phyloP scores from a whole-genome alignment of 1,140 invertebrate species.

The Diplogasteroides magnus region DNA sequence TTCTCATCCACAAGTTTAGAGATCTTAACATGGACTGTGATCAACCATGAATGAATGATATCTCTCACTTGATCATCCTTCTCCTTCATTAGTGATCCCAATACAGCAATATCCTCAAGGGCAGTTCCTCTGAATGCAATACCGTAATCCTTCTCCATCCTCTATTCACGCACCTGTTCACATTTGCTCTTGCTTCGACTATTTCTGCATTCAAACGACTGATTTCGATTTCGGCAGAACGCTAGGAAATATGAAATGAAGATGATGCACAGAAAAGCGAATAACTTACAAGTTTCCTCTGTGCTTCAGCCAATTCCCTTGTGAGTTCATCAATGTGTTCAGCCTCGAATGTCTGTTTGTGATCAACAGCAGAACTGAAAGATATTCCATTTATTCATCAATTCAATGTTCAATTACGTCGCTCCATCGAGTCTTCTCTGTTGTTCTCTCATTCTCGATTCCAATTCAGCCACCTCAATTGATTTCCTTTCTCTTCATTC shows the following conservation, averaged over 20 bases:
- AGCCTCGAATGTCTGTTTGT: constrained; percentile 8
- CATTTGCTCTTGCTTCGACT: constrained; percentile 7
- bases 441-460: constrained; percentile 5
- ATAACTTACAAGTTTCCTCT: constrained; percentile 15
- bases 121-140: too few relatives aligned
- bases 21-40: background rate
- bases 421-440: constrained; percentile 10
- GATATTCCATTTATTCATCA: too few relatives aligned
- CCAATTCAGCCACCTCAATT: constrained; percentile 7
- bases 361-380: constrained; percentile 5
- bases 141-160: too few relatives aligned
- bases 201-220: constrained; percentile 12
- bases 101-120: constrained; percentile 28
- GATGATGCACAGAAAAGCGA: constrained; percentile 2
- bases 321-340: background rate
- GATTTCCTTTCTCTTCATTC: background rate
- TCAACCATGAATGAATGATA: constrained; percentile 5
- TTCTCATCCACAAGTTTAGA: background rate
- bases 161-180: constrained; percentile 17
- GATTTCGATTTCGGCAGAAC: constrained; percentile 9
- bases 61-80: constrained; percentile 20
- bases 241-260: constrained; percentile 3
- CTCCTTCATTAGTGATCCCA: constrained; percentile 24
- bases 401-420: too few relatives aligned
- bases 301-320: constrained; percentile 5